Evolutionary conservation across 2,888 invertebrate genomes (phyloP), one percentile per base, ranked within the genome.

Genomic region (Quadroppia sp.): DNA sequence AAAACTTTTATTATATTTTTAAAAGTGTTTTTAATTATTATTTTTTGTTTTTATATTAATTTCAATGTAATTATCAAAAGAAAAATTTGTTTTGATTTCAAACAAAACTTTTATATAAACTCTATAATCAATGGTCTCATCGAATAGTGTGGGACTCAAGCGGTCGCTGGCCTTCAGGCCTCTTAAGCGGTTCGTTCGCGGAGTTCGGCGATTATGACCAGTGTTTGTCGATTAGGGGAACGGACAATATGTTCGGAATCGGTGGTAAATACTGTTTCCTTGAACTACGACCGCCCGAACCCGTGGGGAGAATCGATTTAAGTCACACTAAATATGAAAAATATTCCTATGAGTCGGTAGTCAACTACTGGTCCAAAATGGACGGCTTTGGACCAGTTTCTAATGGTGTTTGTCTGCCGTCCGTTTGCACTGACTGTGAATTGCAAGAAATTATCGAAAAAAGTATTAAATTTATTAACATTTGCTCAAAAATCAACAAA

Each of bases 61-160:
- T 6, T 50, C 17, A 17, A 11, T 50, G 50, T 11, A 42, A 42
- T 11, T 9, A 42, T n/a, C n/a, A n/a, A n/a, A n/a, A n/a, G n/a
- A n/a, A n/a, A n/a, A n/a, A n/a, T n/a, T n/a, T n/a, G n/a, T n/a
- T n/a, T n/a, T n/a, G n/a, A n/a, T n/a, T n/a, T n/a, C n/a, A n/a
- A n/a, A n/a, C n/a, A n/a, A n/a, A n/a, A n/a, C n/a, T n/a, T n/a
- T n/a, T n/a, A n/a, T n/a, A n/a, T n/a, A n/a, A n/a, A n/a, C n/a
- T n/a, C n/a, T n/a, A n/a, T n/a, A n/a, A n/a, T n/a, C n/a, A n/a
- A n/a, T n/a, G n/a, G n/a, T n/a, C n/a, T n/a, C n/a, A n/a, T n/a
- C n/a, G n/a, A n/a, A n/a, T 69, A 73, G 73, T 73, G 73, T 73
- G 69, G 73, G 73, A 73, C 30, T 28, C 73, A 28, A 73, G 30